Percentiles rank a stretch among this genome's conserved stretches.
These are phyloP conservation scores for Linurgus olivaceus DNA, from an alignment of 2,797 vertebrate species.

Conservation along the genomic window DNA sequence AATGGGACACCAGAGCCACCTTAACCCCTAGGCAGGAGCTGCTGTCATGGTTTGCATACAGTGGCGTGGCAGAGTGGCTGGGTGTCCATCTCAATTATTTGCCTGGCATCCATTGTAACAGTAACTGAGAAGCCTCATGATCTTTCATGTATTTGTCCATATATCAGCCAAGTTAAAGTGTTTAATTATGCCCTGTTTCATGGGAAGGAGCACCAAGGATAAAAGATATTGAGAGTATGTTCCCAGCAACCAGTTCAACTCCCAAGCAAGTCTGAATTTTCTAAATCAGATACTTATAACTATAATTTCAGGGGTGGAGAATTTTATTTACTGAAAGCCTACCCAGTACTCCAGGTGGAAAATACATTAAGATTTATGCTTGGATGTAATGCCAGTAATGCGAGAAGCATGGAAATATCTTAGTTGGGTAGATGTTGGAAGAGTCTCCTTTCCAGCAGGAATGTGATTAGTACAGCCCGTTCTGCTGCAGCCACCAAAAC, in stretches of 20 bases:
- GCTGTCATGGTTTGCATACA: constrained; percentile 24
- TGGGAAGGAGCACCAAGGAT: background rate
- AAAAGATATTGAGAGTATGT: background rate
- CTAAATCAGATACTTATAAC: background rate
- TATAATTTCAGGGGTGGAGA: background rate
- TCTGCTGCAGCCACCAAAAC: background rate
- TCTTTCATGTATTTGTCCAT: constrained; percentile 27
- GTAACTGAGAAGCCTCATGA: constrained; percentile 52
- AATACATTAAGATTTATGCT: constrained; percentile 69
- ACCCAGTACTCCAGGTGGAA: constrained; percentile 42
- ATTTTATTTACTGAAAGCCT: constrained; percentile 51
- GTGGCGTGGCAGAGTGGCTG: background rate
- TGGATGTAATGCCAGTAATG: constrained; percentile 58
- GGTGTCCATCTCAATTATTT: background rate
- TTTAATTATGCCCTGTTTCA: background rate
- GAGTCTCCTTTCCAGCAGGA: constrained; percentile 37
- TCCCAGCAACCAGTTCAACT: background rate
- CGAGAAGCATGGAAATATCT: constrained; percentile 61
- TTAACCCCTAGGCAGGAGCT: background rate
- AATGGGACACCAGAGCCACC: constrained; percentile 30
- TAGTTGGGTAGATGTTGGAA: constrained; percentile 18
- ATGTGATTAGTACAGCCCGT: background rate
- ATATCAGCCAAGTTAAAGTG: background rate
- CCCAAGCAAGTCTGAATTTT: background rate
- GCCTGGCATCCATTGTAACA: background rate